These are phyloP conservation scores for Scomber colias DNA, from an alignment of 2,113 vertebrate species.

Conservation along the genomic window DNA sequence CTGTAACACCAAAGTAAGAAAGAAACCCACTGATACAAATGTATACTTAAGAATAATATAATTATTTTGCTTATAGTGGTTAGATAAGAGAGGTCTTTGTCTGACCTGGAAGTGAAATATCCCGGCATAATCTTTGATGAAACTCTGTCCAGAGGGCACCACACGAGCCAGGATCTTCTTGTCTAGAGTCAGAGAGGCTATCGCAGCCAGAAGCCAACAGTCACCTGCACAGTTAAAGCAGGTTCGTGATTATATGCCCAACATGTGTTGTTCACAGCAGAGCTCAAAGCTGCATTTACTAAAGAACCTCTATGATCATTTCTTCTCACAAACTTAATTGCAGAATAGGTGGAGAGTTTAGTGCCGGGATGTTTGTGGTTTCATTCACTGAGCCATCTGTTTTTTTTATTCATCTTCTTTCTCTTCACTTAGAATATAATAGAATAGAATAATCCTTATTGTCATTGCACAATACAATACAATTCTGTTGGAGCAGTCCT, in stretches of 20 bases:
- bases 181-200: conserved; percentile 85
- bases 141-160: conserved; percentile 80
- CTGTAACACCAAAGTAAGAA: background rate
- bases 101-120: conserved; percentile 87
- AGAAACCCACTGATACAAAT: conserved; percentile 48
- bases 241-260: background rate
- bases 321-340: background rate
- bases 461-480: too few relatives aligned
- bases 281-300: background rate
- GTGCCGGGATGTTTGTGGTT: background rate
- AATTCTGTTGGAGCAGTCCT: too few relatives aligned
- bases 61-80: conserved; percentile 72
- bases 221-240: conserved; percentile 70
- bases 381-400: background rate
- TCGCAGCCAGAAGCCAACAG: conserved; percentile 88
- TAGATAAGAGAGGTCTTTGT: conserved; percentile 66
- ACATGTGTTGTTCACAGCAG: background rate
- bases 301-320: background rate
- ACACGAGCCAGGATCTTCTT: conserved; percentile 81
- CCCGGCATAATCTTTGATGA: conserved; percentile 80
- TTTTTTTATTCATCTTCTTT: background rate
- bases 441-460: too few relatives aligned
- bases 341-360: conserved; percentile 4
- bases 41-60: too few relatives aligned
- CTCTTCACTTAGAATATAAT: conserved; percentile 32